Evolutionary conservation across 2,888 invertebrate species (phyloP).

Genomic region (Trichopoda pennipes): DNA sequence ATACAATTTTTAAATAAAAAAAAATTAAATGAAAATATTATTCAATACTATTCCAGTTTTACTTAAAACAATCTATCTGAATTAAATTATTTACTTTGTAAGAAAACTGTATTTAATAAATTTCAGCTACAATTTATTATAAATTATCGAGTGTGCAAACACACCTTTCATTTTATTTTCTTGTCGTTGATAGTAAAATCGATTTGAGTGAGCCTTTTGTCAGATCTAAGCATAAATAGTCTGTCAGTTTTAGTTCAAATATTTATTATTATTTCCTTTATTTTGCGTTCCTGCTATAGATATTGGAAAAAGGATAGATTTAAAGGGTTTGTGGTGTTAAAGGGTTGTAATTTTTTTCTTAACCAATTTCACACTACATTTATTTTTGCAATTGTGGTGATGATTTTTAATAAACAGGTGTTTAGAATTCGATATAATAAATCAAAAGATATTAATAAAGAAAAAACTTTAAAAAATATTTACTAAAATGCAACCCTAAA

Average conservation of each 20-base stretch:
- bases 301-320: conserved; percentile 32
- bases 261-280: conserved; percentile 47
- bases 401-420: conserved; percentile 59
- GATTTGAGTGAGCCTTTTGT: conserved; percentile 59
- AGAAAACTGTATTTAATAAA: too few relatives aligned
- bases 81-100: too few relatives aligned
- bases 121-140: too few relatives aligned
- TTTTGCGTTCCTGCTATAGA: not conserved
- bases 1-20: too few relatives aligned
- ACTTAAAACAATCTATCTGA: too few relatives aligned
- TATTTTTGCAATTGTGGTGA: conserved; percentile 47
- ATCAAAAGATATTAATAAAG: not conserved
- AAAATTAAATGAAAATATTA: too few relatives aligned
- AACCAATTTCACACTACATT: conserved; percentile 68
- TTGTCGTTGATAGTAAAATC: conserved; percentile 6
- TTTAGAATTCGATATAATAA: conserved; percentile 1
- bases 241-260: conserved; percentile 44
- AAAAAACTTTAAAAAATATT: too few relatives aligned
- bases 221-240: conserved; percentile 45
- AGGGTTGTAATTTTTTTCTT: conserved; percentile 57
- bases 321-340: conserved; percentile 1
- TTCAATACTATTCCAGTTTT: too few relatives aligned
- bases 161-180: not conserved
- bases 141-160: too few relatives aligned
- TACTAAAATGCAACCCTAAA: too few relatives aligned